Base-by-base conservation (phyloP, 2,888 invertebrate species). In the Agrochola macilenta region DNA sequence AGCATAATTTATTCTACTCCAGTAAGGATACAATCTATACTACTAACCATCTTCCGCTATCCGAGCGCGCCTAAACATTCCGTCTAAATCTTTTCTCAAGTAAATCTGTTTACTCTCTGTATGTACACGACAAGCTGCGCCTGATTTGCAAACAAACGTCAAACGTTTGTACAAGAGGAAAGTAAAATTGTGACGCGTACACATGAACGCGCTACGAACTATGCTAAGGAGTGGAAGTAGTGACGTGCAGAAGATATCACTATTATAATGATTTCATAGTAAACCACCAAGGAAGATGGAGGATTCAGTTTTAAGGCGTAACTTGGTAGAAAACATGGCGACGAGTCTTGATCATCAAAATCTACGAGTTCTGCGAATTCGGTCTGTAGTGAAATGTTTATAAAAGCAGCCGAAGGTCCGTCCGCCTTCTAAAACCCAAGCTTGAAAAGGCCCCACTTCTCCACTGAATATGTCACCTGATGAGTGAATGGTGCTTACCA, bases 61-160 rank as follows among this genome's bases (percentile, higher is more conserved):
- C 66, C 58, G 46, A 68, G 20, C 46, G 20, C 46, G 35, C 17
- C 60, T 64, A 52, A 26, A 80, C 35, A 71, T 66, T 73, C 30
- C 39, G 35, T 63, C 63, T 20, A 63, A 85, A 81, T 85, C 66
- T 85, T 81, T 76, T 66, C 52, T 26, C 46, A 66, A 57, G 76
- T 74, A 68, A 85, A 76, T 76, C 46, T 70, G 69, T 82, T 73
- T 26, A 69, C 72, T 58, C 43, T 70, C 30, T 73, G 66, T 85
- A 58, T 84, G 80, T 71, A 71, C 60, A 75, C 81, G 72, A 72
- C 57, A 84, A 65, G 60, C 69, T 84, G 85, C 60, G 85, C 70
- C 76, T 81, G 85, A 83, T 83, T 83, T 81, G 70, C 58, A 71
- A 69, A 77, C 52, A 82, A 61, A 79, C 69, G 77, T 64, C 66